Base-by-base conservation (phyloP, 1,140 invertebrate genomes). In the Episyrphus balteatus region DNA sequence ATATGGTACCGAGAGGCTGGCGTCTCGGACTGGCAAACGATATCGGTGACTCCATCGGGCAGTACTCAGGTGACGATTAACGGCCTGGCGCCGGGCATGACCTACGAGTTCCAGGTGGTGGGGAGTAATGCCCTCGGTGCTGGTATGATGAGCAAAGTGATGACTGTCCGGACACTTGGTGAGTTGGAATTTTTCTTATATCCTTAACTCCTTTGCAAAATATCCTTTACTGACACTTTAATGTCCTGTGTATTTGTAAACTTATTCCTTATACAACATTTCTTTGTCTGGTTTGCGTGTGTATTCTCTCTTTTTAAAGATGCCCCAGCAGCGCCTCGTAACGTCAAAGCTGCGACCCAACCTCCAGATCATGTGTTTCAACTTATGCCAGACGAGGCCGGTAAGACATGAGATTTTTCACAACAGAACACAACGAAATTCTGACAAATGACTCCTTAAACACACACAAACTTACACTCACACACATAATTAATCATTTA, bases 51-150 rank as follows among this genome's bases (percentile, higher is more conserved):
- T 37, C 89, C 90, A 13, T 82, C 87, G 38, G 88, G 90, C 47
- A 87, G 84, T 56, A 95, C 88, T 2, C 76, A 82, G 68, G 86
- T 94, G 45, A 92, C 89, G 48, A 88, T 98, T 61, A 92, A 92
- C 66, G 83, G 85, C 42, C 73, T 98, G 42, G 81, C 83, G 52
- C 89, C 91, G 5, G 87, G 88, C 44, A 93, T 89, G 7, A 82
- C 84, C 19, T 97, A 98, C 71, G 92, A 98, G 70, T 97, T 98
- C 72, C 89, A 94, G 75, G 91, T 98, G 39, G 81, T 95, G 52
- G 91, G 93, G 31, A 88, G 92, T 61, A 98, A 97, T 68, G 81
- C 84, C 5, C 77, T 94, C 30, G 93, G 93, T 39, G 90, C 95
- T 63, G 92, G 93, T 46, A 88, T 94, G 82, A 86, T 89, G 76